A percentile compares a stretch with the other conserved stretches of the same genome.
These are phyloP conservation scores for Diaperis boleti DNA, from an alignment of 2,888 invertebrate species.

Conservation along the genomic window DNA sequence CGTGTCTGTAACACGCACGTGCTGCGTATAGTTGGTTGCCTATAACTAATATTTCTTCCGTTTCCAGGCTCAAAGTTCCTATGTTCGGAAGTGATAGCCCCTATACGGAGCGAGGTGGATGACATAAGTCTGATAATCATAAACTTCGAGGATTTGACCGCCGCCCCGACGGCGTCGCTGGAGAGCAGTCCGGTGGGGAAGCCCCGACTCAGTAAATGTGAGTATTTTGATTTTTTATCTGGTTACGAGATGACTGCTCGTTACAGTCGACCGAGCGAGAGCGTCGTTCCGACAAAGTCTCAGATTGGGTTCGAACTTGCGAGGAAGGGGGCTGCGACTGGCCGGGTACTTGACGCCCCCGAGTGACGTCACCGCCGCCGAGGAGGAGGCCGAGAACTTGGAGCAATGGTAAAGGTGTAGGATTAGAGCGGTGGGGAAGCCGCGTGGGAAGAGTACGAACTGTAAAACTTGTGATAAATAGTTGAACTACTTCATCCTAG, in stretches of 20 bases:
- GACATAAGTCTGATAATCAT: constrained; percentile 85
- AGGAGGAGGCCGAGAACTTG: constrained; percentile 70
- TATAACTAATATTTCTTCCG: too few species aligned
- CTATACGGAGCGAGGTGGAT: constrained; percentile 83
- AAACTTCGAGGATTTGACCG: constrained; percentile 82
- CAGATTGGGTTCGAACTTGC: constrained; percentile 67
- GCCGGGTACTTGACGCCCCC: constrained; percentile 73
- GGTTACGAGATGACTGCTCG: neutral
- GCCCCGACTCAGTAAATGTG: constrained; percentile 71
- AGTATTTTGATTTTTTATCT: constrained; percentile 56
- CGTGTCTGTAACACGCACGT: constrained; percentile 4
- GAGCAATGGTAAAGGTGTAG: constrained; percentile 67
- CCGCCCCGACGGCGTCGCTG: constrained; percentile 69
- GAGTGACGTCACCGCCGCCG: constrained; percentile 73
- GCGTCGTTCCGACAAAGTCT: constrained; percentile 73
- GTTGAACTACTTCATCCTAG: too few species aligned
- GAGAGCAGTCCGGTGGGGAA: constrained; percentile 66
- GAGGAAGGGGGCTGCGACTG: constrained; percentile 70
- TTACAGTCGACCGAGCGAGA: constrained; percentile 74
- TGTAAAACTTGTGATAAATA: too few species aligned
- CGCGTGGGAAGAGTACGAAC: too few species aligned
- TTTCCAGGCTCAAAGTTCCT: constrained; percentile 82
- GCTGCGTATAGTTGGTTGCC: too few species aligned
- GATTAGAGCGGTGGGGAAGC: too few species aligned
- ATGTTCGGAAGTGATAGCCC: constrained; percentile 84